phyloP scores from a whole-genome alignment of 2,888 invertebrate genomes.

The Eustalomyia histrio region DNA sequence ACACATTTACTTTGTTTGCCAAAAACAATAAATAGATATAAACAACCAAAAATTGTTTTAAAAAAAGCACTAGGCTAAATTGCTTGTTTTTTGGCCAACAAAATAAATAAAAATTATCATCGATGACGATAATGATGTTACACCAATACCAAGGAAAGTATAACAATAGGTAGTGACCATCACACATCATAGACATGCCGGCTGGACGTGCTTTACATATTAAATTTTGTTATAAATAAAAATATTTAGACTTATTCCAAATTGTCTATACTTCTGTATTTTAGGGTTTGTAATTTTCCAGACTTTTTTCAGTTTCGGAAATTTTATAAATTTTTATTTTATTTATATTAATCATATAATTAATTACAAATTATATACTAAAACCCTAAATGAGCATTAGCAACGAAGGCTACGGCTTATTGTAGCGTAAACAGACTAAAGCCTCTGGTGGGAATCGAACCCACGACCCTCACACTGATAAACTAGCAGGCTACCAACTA shows the following conservation, averaged over 20 bases:
- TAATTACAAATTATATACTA: too few species aligned
- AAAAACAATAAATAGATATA: slow-evolving; percentile 1
- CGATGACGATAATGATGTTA: background rate
- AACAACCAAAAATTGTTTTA: slow-evolving; percentile 1
- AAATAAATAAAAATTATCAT: slow-evolving; percentile 1
- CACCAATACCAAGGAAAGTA: background rate
- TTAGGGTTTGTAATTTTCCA: background rate
- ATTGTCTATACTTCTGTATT: background rate
- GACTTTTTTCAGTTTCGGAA: too few species aligned
- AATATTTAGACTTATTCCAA: background rate
- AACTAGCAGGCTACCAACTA: too few species aligned
- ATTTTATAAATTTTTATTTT: too few species aligned
- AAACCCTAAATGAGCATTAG: too few species aligned
- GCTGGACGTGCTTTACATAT: slow-evolving; percentile 39
- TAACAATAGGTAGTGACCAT: slow-evolving; percentile 25
- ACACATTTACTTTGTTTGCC: background rate
- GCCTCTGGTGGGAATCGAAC: too few species aligned
- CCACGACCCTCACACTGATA: too few species aligned
- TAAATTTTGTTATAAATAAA: slow-evolving; percentile 3
- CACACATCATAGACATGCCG: slow-evolving; percentile 48
- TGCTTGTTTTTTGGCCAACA: background rate
- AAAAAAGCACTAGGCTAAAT: background rate
- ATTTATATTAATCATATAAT: too few species aligned
- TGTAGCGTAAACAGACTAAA: too few species aligned
- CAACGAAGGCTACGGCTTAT: too few species aligned